A percentile compares a stretch with the other conserved stretches of the same genome.
Evolutionary conservation across 2,888 invertebrate species (phyloP).

Genomic region (Eupithecia exiguata): DNA sequence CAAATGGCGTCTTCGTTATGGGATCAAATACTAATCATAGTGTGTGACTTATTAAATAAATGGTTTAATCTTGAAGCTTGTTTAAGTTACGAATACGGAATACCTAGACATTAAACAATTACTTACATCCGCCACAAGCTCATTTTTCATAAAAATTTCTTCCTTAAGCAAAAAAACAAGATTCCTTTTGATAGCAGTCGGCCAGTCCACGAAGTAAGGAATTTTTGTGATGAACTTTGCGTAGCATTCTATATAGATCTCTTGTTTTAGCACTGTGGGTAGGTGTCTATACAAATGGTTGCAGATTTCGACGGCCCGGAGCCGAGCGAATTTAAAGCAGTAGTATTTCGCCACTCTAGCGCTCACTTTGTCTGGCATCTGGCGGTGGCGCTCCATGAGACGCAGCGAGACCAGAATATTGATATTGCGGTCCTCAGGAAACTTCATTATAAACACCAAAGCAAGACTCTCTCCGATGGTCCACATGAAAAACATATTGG

Average conservation of each 20-base stretch:
- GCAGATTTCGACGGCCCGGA: conserved; percentile 39
- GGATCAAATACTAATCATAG: neutral
- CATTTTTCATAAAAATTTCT: conserved; percentile 47
- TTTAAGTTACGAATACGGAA: neutral
- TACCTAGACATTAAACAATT: neutral
- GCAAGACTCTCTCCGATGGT: conserved; percentile 48
- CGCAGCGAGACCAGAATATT: conserved; percentile 30
- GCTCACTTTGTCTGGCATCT: conserved; percentile 47
- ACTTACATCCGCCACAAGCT: conserved; percentile 52
- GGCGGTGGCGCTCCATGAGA: conserved; percentile 41
- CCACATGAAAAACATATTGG: conserved; percentile 53
- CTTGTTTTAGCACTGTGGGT: conserved; percentile 47
- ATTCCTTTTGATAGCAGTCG: conserved; percentile 42
- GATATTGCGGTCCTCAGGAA: conserved; percentile 38
- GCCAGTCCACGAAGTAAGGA: conserved; percentile 54
- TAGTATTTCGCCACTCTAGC: conserved; percentile 46
- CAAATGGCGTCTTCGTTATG: neutral
- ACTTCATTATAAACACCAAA: conserved; percentile 41
- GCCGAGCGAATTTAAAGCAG: conserved; percentile 41
- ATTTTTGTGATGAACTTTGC: conserved; percentile 42
- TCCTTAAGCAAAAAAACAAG: conserved; percentile 45
- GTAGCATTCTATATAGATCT: conserved; percentile 42
- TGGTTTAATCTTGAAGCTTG: neutral
- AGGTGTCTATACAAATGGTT: conserved; percentile 45
- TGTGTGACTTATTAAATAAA: neutral